Conservation (phyloP, 2,888 invertebrate species). For the Pristionchus entomophagus region DNA sequence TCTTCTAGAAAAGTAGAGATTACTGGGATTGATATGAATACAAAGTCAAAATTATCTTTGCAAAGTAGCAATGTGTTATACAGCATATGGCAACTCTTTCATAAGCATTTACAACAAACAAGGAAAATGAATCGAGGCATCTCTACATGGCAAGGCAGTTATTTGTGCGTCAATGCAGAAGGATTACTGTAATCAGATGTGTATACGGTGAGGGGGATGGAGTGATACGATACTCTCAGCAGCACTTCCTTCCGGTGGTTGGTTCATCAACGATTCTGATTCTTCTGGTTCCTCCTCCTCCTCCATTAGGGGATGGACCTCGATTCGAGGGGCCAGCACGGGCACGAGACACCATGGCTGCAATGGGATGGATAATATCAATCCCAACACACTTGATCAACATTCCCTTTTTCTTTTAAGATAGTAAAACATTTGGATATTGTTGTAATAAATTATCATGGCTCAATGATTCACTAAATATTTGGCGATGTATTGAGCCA, state of each 20-base stretch:
- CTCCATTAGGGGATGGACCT: background rate
- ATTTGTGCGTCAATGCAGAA: background rate
- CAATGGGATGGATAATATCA: too few species aligned
- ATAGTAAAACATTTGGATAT: too few species aligned
- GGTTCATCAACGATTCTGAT: slow-evolving; percentile 59
- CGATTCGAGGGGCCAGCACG: slow-evolving; percentile 3
- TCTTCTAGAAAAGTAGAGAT: slow-evolving; percentile 26
- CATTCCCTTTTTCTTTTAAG: too few species aligned
- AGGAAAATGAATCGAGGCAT: background rate
- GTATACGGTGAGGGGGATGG: background rate
- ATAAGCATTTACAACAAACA: background rate
- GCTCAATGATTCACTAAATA: too few species aligned
- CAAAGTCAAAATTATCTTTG: background rate
- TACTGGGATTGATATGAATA: slow-evolving; percentile 23
- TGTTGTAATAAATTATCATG: too few species aligned
- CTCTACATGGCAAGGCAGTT: slow-evolving; percentile 14
- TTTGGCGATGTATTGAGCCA: too few species aligned
- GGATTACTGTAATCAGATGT: background rate
- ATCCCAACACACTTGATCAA: background rate
- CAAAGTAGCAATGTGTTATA: slow-evolving; percentile 14
- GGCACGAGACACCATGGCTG: slow-evolving; percentile 47
- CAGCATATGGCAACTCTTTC: slow-evolving; percentile 29
- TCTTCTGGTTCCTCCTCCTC: slow-evolving; percentile 51
- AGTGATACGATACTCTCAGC: slow-evolving; percentile 1
- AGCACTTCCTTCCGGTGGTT: slow-evolving; percentile 45